Evolutionary conservation across 2,888 invertebrate genomes (phyloP).

Genomic region (Hydraecia micacea): DNA sequence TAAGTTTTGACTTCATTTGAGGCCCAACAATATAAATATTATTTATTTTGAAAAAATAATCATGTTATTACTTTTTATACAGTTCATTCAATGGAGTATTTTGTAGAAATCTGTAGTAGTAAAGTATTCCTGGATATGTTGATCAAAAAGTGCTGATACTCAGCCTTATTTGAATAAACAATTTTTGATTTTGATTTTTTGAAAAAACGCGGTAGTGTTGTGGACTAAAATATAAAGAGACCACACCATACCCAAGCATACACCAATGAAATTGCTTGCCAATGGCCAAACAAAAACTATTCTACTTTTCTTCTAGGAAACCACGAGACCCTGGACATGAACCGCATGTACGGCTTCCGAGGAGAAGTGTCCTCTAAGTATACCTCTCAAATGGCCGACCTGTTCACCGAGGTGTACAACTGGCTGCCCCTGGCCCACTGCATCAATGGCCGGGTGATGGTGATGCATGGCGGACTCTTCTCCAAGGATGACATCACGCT

Average conservation of each 20-base stretch:
- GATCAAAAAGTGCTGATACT: neutral
- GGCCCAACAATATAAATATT: neutral
- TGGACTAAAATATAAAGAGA: neutral
- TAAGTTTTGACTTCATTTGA: neutral
- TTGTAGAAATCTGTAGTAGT: neutral
- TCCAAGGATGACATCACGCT: conserved; percentile 98
- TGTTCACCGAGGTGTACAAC: conserved; percentile 99
- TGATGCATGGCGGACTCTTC: conserved; percentile 99
- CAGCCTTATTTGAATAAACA: neutral
- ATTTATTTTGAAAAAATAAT: neutral
- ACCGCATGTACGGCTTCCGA: conserved; percentile 99
- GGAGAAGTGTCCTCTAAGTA: conserved; percentile 99
- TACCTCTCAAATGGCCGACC: conserved; percentile 97
- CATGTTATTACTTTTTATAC: neutral
- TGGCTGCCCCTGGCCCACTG: conserved; percentile 99
- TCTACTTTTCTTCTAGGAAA: conserved; percentile 92
- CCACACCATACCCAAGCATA: neutral
- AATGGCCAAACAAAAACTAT: neutral
- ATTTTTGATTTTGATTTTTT: neutral
- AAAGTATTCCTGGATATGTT: neutral
- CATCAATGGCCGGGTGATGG: conserved; percentile 94
- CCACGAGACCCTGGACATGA: conserved; percentile 99
- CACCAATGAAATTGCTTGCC: neutral
- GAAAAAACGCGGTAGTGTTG: rapidly evolving
- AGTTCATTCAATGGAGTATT: neutral